phyloP scores from a whole-genome alignment of 2,888 invertebrate species.

The Limnephilus marmoratus region DNA sequence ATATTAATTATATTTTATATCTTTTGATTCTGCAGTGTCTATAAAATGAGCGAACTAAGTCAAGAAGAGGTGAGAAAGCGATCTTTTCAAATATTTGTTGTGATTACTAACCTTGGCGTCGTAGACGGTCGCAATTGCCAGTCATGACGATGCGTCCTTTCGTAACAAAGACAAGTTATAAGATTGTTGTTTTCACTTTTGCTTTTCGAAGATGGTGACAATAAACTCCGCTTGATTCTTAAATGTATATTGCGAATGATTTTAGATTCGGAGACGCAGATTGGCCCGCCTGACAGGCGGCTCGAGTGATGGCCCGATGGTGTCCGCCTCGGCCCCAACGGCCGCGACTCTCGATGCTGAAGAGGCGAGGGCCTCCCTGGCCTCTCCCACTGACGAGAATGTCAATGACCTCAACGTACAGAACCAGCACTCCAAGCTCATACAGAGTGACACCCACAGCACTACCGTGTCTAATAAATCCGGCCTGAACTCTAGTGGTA shows the following conservation, averaged over 20 bases:
- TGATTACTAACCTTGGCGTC: constrained; percentile 71
- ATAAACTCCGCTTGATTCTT: background rate
- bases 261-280: constrained; percentile 85
- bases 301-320: constrained; percentile 73
- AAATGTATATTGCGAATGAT: constrained; percentile 7
- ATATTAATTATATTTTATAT: constrained; percentile 41
- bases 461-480: constrained; percentile 71
- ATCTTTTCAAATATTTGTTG: constrained; percentile 46
- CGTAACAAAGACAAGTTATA: constrained; percentile 56
- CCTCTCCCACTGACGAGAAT: constrained; percentile 70
- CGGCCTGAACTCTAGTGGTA: constrained; percentile 74
- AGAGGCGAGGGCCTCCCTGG: constrained; percentile 68
- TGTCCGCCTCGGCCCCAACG: constrained; percentile 70
- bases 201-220: background rate
- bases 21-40: constrained; percentile 35
- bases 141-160: constrained; percentile 54
- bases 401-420: constrained; percentile 69
- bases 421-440: constrained; percentile 52
- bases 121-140: constrained; percentile 68
- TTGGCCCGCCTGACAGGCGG: constrained; percentile 83
- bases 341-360: constrained; percentile 68
- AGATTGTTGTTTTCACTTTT: constrained; percentile 45
- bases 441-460: constrained; percentile 36
- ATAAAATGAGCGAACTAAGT: constrained; percentile 87
- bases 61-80: constrained; percentile 88